Evolutionary conservation across 2,888 invertebrate genomes (phyloP).

Genomic region (Electrophaes corylata): DNA sequence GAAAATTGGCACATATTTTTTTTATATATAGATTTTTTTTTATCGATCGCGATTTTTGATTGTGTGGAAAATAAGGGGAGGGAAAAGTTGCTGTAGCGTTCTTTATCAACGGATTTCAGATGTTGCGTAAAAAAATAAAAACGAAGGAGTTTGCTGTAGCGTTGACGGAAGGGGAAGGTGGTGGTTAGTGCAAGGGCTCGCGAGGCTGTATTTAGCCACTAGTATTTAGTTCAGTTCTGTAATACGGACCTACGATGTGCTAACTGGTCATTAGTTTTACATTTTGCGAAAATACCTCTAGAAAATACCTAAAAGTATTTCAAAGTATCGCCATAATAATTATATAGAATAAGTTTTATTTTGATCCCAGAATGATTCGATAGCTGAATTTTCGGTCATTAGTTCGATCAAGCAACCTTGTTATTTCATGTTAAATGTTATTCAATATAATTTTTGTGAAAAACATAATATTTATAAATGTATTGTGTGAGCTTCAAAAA

Average conservation of each 20-base stretch:
- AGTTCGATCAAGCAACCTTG: background rate
- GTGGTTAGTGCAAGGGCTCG: no score
- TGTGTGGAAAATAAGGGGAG: no score
- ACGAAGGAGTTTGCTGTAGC: no score
- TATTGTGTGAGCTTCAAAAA: slow-evolving; percentile 10
- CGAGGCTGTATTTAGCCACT: no score
- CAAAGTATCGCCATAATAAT: slow-evolving; percentile 29
- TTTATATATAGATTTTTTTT: no score
- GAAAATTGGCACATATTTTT: no score
- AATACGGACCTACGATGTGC: slow-evolving; percentile 4
- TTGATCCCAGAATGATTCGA: background rate
- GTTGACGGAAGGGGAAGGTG: no score
- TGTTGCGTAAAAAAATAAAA: no score
- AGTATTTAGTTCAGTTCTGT: background rate
- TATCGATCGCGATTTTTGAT: no score
- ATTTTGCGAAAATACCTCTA: slow-evolving; percentile 8
- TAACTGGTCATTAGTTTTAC: slow-evolving; percentile 29
- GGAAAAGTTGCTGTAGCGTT: no score
- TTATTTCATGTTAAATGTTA: background rate
- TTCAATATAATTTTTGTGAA: background rate
- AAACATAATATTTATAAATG: background rate
- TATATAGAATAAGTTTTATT: slow-evolving; percentile 10
- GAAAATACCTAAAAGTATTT: no score
- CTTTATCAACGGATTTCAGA: no score
- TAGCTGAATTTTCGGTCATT: background rate